These are phyloP conservation scores for Oryzias woworae DNA, from an alignment of 2,113 vertebrate species.

Conservation along the genomic window DNA sequence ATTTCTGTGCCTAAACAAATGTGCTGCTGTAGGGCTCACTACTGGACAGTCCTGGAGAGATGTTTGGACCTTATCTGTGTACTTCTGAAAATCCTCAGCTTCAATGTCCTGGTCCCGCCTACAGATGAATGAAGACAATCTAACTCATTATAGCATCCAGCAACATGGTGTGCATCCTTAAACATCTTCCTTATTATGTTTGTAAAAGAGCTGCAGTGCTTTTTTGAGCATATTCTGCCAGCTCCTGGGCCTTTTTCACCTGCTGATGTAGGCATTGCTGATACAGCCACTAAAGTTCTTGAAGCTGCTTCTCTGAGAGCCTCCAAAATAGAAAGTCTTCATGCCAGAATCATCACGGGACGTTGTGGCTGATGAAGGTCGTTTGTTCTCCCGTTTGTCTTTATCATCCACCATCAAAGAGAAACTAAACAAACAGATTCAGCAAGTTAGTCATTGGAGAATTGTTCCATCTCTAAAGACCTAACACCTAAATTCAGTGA, in stretches of 20 bases:
- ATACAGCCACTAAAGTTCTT: conserved; percentile 96
- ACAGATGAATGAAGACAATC: conserved; percentile 5
- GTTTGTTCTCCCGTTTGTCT: conserved; percentile 81
- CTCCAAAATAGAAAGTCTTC: conserved; percentile 90
- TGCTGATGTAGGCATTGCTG: conserved; percentile 92
- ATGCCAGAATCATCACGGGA: conserved; percentile 35
- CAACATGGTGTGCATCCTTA: conserved; percentile 4
- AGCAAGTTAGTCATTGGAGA: not conserved
- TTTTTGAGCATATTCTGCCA: not conserved
- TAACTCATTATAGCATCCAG: not conserved
- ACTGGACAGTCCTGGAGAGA: conserved; percentile 91
- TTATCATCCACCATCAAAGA: conserved; percentile 88
- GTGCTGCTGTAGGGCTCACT: conserved; percentile 79
- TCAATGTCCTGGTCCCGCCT: conserved; percentile 93
- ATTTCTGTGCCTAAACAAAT: conserved; percentile 78
- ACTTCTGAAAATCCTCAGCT: conserved; percentile 94
- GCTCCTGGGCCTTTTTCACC: conserved; percentile 65
- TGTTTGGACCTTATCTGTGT: conserved; percentile 84
- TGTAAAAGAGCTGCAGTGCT: not conserved
- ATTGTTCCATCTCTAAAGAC: too few species aligned
- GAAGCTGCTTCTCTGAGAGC: conserved; percentile 82
- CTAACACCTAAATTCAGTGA: too few species aligned
- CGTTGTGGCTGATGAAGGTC: conserved; percentile 51
- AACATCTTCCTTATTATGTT: not conserved
- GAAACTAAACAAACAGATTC: conserved; percentile 74